Conservation (phyloP, 2,797 vertebrate species). For the Lophura swinhoii region DNA sequence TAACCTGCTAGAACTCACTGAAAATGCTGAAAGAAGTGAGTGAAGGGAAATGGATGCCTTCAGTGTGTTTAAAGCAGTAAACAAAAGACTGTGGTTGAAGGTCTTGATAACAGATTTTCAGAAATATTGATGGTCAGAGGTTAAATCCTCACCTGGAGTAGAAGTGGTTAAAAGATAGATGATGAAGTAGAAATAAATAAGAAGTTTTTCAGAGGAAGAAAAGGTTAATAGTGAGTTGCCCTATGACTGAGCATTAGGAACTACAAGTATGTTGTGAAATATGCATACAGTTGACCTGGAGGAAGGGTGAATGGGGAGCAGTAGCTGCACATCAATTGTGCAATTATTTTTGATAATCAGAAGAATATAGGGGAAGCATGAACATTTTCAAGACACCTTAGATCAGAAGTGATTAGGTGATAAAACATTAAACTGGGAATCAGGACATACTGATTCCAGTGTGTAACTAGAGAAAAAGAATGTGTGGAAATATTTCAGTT, state of each 20-base stretch:
- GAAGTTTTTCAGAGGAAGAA: conserved; percentile 18
- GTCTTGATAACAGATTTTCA: conserved; percentile 17
- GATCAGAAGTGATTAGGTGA: neutral
- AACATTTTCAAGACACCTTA: neutral
- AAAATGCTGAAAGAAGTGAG: neutral
- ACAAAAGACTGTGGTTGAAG: conserved; percentile 12
- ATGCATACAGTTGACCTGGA: neutral
- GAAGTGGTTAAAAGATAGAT: conserved; percentile 20
- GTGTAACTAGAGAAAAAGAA: neutral
- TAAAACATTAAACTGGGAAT: neutral
- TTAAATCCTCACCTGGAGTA: conserved; percentile 10
- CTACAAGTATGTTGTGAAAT: neutral
- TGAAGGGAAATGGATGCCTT: conserved; percentile 2
- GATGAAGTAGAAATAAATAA: conserved; percentile 48
- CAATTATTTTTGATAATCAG: neutral
- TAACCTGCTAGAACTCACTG: neutral
- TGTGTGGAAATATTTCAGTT: neutral
- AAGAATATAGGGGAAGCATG: neutral
- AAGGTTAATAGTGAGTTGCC: conserved; percentile 23
- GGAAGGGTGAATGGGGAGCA: neutral
- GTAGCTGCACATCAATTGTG: neutral
- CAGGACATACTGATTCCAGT: neutral
- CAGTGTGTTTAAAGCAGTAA: neutral
- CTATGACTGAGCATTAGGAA: neutral
- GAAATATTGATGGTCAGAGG: conserved; percentile 13